Conservation (phyloP, 2,113 vertebrate species). For the Tetrax tetrax region DNA sequence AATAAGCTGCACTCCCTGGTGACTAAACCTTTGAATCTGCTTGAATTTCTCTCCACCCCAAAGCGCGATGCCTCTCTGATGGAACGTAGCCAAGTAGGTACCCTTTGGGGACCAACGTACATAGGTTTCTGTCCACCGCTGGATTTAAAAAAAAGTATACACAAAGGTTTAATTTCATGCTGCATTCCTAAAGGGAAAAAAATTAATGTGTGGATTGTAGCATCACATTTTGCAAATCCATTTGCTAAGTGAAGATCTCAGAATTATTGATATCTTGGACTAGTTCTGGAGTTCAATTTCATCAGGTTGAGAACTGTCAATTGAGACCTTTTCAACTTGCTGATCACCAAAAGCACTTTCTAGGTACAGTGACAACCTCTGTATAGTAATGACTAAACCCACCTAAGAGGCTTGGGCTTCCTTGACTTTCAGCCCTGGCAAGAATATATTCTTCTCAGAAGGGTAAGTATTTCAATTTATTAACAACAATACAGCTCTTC, state of each 20-base stretch:
- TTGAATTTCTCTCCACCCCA: conserved; percentile 99
- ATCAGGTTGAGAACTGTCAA: not conserved
- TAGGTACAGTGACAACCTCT: not conserved
- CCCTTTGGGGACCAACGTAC: conserved; percentile 98
- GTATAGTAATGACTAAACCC: not conserved
- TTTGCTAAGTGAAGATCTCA: not conserved
- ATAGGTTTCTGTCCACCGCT: conserved; percentile 98
- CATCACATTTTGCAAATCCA: not conserved
- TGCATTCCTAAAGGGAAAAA: not conserved
- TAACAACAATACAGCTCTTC: not conserved
- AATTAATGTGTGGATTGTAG: not conserved
- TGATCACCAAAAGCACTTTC: not conserved
- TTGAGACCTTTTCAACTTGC: not conserved
- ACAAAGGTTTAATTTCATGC: not conserved
- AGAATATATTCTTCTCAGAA: not conserved
- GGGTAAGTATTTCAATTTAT: not conserved
- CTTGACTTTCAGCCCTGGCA: not conserved
- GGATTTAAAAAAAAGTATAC: not conserved
- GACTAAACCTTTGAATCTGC: conserved; percentile 97
- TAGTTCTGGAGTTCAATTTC: not conserved
- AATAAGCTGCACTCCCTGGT: conserved; percentile 95
- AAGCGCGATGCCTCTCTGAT: conserved; percentile 94
- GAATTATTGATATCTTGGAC: not conserved
- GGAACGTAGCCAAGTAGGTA: conserved; percentile 95
- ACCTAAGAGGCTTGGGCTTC: not conserved